Evolutionary conservation across 2,888 invertebrate species (phyloP), one percentile per base, ranked within the genome.

Genomic region (Marasmarcha lunaedactyla): DNA sequence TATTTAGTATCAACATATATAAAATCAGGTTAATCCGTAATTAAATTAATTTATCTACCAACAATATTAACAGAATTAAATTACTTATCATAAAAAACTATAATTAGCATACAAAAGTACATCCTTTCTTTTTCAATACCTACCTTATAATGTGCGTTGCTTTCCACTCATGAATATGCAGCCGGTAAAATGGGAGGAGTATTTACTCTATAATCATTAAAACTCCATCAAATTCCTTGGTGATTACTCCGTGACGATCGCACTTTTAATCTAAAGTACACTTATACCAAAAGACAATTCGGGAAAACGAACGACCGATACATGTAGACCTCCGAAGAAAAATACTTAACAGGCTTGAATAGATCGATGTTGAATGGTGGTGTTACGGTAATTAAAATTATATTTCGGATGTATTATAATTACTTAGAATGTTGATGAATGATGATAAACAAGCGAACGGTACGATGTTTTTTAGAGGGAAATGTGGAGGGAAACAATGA

Each of bases 241-340:
- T 55, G 63, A 51, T 55, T 57, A 63, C 60, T 52, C 63, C 74
- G 71, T 77, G 68, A 79, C 81, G 59, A 79, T 73, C 79, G 50
- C 59, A 59, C 55, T 56, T 55, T 65, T 67, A 59, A 77, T 78
- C 71, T 74, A 65, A 30, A 30, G n/a, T 30, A 30, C 30, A 30
- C 11, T 30, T 44, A 43, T 36, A 39, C 33, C 40, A 12, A 11
- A 30, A 30, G 30, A 30, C 30, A 7, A 30, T 30, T 30, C 30
- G 30, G 30, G 3, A 4, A n/a, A 4, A n/a, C 4, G n/a, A 30
- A 9, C n/a, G n/a, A 7, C 30, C 30, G 10, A 7, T n/a, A 7
- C n/a, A 9, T 7, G 10, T 11, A 11, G 11, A 30, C 4, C 30
- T 11, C n/a, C 6, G 4, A 30, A 11, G 6, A 7, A 4, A 30